A percentile compares a stretch with the other conserved stretches of the same genome.
phyloP scores from a whole-genome alignment of 2,888 invertebrate species.

The Hemithea aestivaria region DNA sequence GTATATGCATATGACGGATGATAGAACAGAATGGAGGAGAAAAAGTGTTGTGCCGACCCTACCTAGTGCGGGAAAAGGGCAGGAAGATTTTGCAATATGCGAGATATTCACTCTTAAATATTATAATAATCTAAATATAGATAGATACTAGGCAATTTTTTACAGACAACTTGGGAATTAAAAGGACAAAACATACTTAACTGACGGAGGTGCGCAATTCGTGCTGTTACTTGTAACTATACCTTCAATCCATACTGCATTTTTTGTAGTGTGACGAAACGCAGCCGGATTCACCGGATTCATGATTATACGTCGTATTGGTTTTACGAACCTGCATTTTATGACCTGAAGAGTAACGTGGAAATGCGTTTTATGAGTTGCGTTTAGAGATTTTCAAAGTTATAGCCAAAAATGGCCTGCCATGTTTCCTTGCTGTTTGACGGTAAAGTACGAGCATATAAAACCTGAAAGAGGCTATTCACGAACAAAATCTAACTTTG shows the following conservation, averaged over 20 bases:
- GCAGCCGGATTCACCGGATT: slow-evolving; percentile 17
- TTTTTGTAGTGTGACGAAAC: slow-evolving; percentile 7
- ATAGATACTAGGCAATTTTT: no score
- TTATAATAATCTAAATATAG: no score
- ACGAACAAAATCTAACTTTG: slow-evolving; percentile 14
- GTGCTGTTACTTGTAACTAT: no score
- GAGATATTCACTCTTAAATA: no score
- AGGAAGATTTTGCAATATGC: no score
- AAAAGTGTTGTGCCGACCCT: no score
- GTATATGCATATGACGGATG: no score
- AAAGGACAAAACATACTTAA: no score
- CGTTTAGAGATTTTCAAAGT: slow-evolving; percentile 18
- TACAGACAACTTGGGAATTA: no score
- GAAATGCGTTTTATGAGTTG: slow-evolving; percentile 20
- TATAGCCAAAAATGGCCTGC: slow-evolving; percentile 18
- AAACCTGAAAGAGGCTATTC: slow-evolving; percentile 18
- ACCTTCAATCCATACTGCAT: background rate
- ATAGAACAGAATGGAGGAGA: no score
- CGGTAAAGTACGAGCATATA: slow-evolving; percentile 15
- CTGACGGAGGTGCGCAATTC: no score
- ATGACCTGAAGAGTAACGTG: slow-evolving; percentile 18
- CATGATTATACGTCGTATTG: slow-evolving; percentile 26
- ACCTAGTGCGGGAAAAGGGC: no score
- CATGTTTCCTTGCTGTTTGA: slow-evolving; percentile 21
- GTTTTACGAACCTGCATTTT: slow-evolving; percentile 22